These are phyloP conservation scores for Paracentrotus lividus DNA, from an alignment of 53 echinoderm and acorn worm species.

Conservation along the genomic window DNA sequence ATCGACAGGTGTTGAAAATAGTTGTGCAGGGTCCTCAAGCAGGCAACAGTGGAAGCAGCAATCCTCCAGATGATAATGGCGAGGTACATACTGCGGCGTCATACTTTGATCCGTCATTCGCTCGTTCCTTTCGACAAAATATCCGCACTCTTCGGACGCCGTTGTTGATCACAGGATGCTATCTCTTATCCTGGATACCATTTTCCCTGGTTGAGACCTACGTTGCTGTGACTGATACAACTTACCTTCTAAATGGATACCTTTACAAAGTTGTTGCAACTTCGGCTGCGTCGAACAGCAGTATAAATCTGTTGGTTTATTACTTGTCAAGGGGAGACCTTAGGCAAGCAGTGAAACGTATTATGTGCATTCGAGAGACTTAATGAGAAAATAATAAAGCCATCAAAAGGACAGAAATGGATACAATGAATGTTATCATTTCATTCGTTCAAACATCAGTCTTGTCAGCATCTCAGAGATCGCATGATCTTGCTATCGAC, in stretches of 20 bases:
- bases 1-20: background rate
- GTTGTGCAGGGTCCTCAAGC: too few relatives aligned
- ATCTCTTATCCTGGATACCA: conserved; percentile 40
- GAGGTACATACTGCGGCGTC: background rate
- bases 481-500: too few relatives aligned
- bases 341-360: background rate
- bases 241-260: background rate
- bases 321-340: background rate
- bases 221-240: background rate
- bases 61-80: too few relatives aligned
- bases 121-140: background rate
- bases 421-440: too few relatives aligned
- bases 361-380: background rate
- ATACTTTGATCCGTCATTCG: background rate
- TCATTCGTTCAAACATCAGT: too few relatives aligned
- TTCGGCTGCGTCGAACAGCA: conserved; percentile 9
- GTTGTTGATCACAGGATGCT: conserved; percentile 42
- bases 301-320: conserved; percentile 41
- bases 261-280: background rate
- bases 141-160: conserved; percentile 11
- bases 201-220: conserved; percentile 32
- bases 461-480: too few relatives aligned
- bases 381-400: too few relatives aligned
- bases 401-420: too few relatives aligned
- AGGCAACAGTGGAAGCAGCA: background rate